Evolutionary conservation across 2,797 vertebrate species (phyloP), one percentile per base, ranked within the genome.

Genomic region (Columba guinea): DNA sequence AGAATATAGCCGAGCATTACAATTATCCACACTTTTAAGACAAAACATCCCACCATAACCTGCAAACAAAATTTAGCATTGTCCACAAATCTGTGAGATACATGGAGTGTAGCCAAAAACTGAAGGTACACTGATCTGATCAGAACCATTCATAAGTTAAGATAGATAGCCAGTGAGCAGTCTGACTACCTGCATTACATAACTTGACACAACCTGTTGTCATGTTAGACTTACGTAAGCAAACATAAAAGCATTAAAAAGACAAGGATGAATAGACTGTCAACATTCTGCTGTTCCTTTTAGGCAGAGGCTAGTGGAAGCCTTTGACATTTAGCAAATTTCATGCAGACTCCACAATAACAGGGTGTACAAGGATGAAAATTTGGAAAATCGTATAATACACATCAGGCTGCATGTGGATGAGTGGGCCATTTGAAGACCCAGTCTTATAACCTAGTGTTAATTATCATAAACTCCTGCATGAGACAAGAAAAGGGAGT

Each of bases 381-480:
- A 67, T 23, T 13, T 39, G 10, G 35, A 79, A 92, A 67, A 32
- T 27, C 28, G 13, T 55, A 21, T 8, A 17, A 17, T 21, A 34
- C 0, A 0, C 0, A 1, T 32, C 24, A 55, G 55, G 41, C 26
- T 60, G 51, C 11, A 19, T 10, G 11, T 9, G 22, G 27, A 32
- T 56, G 13, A 78, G 28, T 10, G 14, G 23, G 52, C 10, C 74
- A 13, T 44, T 22, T 27, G 15, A 75, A 30, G n/a, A 64, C 4
- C 5, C 56, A 41, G 22, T 17, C 51, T 28, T 52, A 5, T 16
- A n/a, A 39, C 14, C 37, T 12, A 10, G 44, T 59, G 44, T 81
- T 64, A 74, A 64, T 7, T 18, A 37, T 18, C 27, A 48, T 46
- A 21, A 82, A 49, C 18, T 80, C 19, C 13, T 13, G 14, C n/a